phyloP scores from a whole-genome alignment of 2,888 invertebrate species.

The Bugula neritina region DNA sequence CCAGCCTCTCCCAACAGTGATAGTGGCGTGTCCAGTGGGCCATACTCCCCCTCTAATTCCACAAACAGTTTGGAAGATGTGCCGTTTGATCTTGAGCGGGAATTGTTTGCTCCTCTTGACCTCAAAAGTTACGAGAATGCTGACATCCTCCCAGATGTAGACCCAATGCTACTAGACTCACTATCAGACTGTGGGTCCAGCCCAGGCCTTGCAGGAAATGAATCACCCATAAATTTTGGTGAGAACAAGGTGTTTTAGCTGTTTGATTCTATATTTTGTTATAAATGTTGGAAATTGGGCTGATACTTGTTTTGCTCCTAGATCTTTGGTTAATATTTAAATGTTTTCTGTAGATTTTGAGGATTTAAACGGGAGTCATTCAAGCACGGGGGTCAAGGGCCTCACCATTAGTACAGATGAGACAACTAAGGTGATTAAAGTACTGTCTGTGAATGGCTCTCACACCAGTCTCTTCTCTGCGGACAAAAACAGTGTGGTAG shows the following conservation, averaged over 20 bases:
- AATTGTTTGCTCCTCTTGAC: slow-evolving; percentile 1
- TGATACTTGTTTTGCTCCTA: too few species aligned
- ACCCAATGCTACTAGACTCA: slow-evolving; percentile 14
- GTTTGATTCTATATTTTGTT: too few species aligned
- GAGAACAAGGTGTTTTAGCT: too few species aligned
- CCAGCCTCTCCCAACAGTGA: slow-evolving; percentile 18
- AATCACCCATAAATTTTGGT: slow-evolving; percentile 17
- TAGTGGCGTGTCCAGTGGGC: slow-evolving; percentile 10
- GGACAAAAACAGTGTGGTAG: too few species aligned
- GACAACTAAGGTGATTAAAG: slow-evolving; percentile 24
- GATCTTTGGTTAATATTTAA: too few species aligned
- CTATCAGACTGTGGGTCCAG: slow-evolving; percentile 3
- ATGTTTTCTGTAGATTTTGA: slow-evolving; percentile 6
- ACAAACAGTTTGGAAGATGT: neutral
- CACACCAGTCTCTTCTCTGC: neutral
- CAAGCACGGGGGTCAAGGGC: neutral
- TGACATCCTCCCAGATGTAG: neutral
- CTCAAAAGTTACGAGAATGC: neutral
- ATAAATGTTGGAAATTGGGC: too few species aligned
- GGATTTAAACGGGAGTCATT: neutral
- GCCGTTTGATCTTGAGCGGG: slow-evolving; percentile 4
- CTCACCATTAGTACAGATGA: slow-evolving; percentile 21
- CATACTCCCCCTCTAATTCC: slow-evolving; percentile 15
- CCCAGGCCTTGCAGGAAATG: slow-evolving; percentile 2
- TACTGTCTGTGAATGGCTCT: slow-evolving; percentile 8